Conservation (phyloP, 2,888 invertebrate genomes). For the Nomada fabriciana region DNA sequence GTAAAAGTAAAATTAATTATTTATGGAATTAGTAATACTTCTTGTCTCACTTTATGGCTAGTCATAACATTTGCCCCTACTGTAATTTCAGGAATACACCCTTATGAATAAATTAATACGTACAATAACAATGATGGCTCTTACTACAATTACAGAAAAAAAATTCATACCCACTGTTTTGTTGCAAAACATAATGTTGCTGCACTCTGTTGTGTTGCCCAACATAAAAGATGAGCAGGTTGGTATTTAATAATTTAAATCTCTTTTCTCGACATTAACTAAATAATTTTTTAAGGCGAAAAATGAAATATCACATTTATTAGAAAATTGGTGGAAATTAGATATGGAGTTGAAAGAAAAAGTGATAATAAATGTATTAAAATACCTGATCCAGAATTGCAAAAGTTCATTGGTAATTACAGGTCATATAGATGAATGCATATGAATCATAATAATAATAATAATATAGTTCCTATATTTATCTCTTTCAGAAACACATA, state of each 20-base stretch:
- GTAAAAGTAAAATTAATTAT: constrained; percentile 16
- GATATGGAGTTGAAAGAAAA: constrained; percentile 60
- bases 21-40: background rate
- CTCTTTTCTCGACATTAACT: background rate
- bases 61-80: background rate
- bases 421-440: background rate
- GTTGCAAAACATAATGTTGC: constrained; percentile 54
- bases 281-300: constrained; percentile 54
- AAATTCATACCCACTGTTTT: constrained; percentile 60
- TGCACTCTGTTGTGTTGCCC: constrained; percentile 59
- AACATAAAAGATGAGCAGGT: constrained; percentile 61
- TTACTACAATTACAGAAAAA: constrained; percentile 54
- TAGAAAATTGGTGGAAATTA: constrained; percentile 71
- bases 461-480: constrained; percentile 12
- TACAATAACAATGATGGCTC: constrained; percentile 50
- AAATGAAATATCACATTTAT: constrained; percentile 61
- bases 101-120: constrained; percentile 43
- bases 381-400: constrained; percentile 56
- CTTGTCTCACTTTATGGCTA: background rate
- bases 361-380: constrained; percentile 63
- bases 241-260: constrained; percentile 6
- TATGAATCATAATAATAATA: constrained; percentile 10
- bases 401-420: constrained; percentile 66
- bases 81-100: constrained; percentile 44
- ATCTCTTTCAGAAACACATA: constrained; percentile 59